Conservation (phyloP, 30 jellyfish, hydroid and myxozoan species). For the Chironex yamaguchii region DNA sequence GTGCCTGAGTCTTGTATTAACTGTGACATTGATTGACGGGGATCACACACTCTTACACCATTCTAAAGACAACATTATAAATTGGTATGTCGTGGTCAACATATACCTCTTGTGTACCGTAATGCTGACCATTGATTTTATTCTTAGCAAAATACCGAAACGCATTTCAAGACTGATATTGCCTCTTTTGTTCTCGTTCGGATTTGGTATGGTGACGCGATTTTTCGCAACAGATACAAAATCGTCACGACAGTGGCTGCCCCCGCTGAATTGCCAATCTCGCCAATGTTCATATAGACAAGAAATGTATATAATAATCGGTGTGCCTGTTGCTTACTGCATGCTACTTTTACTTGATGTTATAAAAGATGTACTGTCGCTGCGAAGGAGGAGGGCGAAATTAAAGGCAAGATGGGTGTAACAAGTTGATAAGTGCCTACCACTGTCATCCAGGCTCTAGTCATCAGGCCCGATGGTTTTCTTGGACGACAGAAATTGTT, state of each 20-base stretch:
- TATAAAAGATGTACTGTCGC: no score
- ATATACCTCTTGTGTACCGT: background rate
- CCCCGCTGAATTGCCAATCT: background rate
- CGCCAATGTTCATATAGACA: background rate
- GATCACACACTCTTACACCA: background rate
- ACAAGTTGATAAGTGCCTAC: no score
- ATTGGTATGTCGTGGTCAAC: background rate
- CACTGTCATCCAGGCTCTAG: no score
- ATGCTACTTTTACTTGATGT: background rate
- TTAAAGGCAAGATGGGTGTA: no score
- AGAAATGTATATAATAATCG: background rate
- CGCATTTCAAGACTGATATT: background rate
- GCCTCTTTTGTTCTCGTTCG: background rate
- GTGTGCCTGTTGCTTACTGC: background rate
- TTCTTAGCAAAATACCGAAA: background rate
- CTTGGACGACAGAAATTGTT: no score
- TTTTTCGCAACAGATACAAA: no score
- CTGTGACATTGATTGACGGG: background rate
- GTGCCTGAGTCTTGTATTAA: background rate
- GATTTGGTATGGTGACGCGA: background rate
- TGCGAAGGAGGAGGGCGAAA: no score
- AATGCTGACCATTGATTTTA: background rate
- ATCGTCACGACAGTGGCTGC: background rate
- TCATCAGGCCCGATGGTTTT: no score
- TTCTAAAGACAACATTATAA: background rate